phyloP scores from a whole-genome alignment of 2,797 vertebrate species.

The Sebastes hubbsi region DNA sequence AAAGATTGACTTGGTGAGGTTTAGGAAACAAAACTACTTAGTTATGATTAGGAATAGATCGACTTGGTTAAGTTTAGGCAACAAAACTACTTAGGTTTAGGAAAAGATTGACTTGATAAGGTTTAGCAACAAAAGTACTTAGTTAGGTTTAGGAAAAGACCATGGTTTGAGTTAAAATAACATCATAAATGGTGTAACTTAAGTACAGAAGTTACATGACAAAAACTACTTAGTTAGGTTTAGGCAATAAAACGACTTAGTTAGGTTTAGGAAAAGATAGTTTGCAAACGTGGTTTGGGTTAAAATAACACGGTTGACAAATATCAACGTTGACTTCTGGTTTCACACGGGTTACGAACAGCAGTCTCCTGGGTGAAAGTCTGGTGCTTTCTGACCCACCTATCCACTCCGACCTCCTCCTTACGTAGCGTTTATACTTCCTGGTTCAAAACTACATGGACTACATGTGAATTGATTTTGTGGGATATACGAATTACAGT shows the following conservation, averaged over 20 bases:
- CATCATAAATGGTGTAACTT: too few species aligned
- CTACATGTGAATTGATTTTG: accelerated
- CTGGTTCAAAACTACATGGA: neutral
- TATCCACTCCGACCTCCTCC: neutral
- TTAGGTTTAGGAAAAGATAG: neutral
- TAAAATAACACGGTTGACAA: neutral
- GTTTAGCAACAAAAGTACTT: too few species aligned
- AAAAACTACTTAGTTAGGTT: too few species aligned
- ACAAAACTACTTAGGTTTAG: too few species aligned
- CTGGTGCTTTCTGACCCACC: neutral
- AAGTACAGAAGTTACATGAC: too few species aligned
- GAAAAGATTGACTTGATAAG: too few species aligned
- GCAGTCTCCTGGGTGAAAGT: neutral
- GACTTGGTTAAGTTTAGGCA: too few species aligned
- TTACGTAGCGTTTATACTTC: neutral
- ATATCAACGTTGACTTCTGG: neutral
- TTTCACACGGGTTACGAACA: neutral
- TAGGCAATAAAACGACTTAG: neutral
- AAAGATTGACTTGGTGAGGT: too few species aligned
- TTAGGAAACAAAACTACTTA: too few species aligned
- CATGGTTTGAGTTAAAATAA: too few species aligned
- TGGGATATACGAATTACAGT: neutral
- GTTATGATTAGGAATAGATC: too few species aligned
- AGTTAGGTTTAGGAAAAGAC: too few species aligned
- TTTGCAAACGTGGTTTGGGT: neutral